These are phyloP conservation scores for Chloroceryle amazona DNA, from an alignment of 2,797 vertebrate species.

Conservation along the genomic window DNA sequence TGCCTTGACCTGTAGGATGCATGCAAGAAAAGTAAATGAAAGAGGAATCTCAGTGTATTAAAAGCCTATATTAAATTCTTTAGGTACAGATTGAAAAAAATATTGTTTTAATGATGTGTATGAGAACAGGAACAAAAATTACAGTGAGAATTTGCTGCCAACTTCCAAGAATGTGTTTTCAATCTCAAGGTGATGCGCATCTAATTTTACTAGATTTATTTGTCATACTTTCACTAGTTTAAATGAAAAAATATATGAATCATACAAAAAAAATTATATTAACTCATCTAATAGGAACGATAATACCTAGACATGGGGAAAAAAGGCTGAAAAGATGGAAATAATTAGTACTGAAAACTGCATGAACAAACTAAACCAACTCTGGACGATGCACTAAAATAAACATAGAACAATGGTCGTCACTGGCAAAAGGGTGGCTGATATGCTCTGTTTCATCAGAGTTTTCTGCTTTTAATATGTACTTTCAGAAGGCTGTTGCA, in stretches of 20 bases:
- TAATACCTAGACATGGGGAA: neutral
- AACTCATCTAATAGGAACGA: neutral
- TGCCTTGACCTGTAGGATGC: neutral
- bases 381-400: neutral
- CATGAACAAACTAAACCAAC: neutral
- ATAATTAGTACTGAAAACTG: neutral
- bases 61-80: neutral
- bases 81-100: neutral
- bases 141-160: neutral
- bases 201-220: neutral
- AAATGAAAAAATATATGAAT: neutral
- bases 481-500: neutral
- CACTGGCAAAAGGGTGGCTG: neutral
- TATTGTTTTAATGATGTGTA: neutral
- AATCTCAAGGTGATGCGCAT: neutral
- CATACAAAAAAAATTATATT: neutral
- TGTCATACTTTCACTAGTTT: neutral
- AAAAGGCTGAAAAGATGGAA: neutral
- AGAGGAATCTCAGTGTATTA: neutral
- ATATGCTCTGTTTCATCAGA: accelerated
- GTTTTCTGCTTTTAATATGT: neutral
- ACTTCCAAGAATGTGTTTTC: neutral
- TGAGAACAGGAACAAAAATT: neutral
- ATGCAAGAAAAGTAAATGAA: neutral
- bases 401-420: neutral